These are phyloP conservation scores for Fragum fragum DNA, from an alignment of 2,888 invertebrate genomes.

Conservation along the genomic window DNA sequence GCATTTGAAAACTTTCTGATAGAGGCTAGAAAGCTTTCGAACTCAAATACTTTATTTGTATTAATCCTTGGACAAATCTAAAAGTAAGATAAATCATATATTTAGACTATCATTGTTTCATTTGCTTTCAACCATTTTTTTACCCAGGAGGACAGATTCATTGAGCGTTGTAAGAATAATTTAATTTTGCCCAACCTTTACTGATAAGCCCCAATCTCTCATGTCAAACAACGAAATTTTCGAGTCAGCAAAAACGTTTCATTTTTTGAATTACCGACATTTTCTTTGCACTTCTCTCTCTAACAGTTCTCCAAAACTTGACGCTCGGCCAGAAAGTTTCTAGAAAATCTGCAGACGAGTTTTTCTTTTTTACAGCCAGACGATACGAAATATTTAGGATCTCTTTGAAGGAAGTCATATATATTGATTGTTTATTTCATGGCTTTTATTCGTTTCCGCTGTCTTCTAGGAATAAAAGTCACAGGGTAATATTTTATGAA, in stretches of 20 bases:
- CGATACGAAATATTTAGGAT: slow-evolving; percentile 7
- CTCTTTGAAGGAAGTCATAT: slow-evolving; percentile 10
- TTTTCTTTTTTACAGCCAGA: slow-evolving; percentile 5
- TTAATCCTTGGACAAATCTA: no score
- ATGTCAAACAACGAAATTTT: not conserved
- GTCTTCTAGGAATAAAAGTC: not conserved
- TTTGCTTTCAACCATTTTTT: no score
- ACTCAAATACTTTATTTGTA: no score
- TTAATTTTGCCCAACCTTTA: no score
- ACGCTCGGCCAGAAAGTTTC: slow-evolving; percentile 14
- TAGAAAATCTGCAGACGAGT: slow-evolving; percentile 24
- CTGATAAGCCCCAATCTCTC: no score
- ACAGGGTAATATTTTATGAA: not conserved
- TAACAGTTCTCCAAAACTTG: slow-evolving; percentile 21
- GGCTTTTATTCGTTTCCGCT: not conserved
- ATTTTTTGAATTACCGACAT: slow-evolving; percentile 14
- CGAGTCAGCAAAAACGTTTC: slow-evolving; percentile 4
- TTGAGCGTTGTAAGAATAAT: no score
- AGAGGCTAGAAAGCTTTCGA: no score
- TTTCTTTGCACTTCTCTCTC: slow-evolving; percentile 8
- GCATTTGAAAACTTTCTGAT: no score
- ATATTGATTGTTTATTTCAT: slow-evolving; percentile 7
- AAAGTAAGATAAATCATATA: no score
- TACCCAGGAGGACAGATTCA: no score
- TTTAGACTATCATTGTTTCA: no score